Conservation (phyloP, 2,888 invertebrate species). For the Macrosoma leucophasiata region DNA sequence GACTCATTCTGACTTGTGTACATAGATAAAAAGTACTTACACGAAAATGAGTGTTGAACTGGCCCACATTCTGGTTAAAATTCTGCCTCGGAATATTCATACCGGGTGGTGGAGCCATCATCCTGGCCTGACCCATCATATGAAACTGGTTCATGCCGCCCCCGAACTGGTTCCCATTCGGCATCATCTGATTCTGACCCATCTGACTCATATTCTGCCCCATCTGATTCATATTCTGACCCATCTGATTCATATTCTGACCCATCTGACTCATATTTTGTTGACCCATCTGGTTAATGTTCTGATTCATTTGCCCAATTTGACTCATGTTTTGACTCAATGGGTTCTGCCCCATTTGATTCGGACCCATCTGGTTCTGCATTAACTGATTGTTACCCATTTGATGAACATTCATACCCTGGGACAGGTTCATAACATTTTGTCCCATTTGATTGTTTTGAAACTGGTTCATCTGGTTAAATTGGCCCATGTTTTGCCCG, state of each 20-base stretch:
- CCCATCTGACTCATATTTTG: conserved; percentile 36
- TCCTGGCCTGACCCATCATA: conserved; percentile 55
- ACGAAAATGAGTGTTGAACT: conserved; percentile 60
- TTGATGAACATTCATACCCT: conserved; percentile 35
- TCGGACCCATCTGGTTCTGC: conserved; percentile 28
- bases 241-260: conserved; percentile 31
- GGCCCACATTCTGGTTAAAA: conserved; percentile 53
- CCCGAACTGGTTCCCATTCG: conserved; percentile 55
- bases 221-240: conserved; percentile 38
- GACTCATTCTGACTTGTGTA: too few species aligned
- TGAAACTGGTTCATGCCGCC: conserved; percentile 52
- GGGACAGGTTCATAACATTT: conserved; percentile 30
- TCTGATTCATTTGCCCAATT: conserved; percentile 38
- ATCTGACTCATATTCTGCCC: conserved; percentile 36
- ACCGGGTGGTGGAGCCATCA: conserved; percentile 60
- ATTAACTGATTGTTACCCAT: conserved; percentile 32
- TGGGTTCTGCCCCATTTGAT: conserved; percentile 33
- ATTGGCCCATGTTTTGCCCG: conserved; percentile 31
- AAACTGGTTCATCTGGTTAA: conserved; percentile 32
- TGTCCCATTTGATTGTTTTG: conserved; percentile 41
- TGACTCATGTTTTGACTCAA: conserved; percentile 35
- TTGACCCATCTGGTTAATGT: conserved; percentile 33
- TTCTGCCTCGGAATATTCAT: conserved; percentile 57
- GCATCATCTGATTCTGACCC: conserved; percentile 39
- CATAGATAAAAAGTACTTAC: conserved; percentile 47